Percentiles rank a stretch among this genome's conserved stretches.
Evolutionary conservation across 2,113 vertebrate species (phyloP).

Genomic region (Phylloscopus trochiloides): DNA sequence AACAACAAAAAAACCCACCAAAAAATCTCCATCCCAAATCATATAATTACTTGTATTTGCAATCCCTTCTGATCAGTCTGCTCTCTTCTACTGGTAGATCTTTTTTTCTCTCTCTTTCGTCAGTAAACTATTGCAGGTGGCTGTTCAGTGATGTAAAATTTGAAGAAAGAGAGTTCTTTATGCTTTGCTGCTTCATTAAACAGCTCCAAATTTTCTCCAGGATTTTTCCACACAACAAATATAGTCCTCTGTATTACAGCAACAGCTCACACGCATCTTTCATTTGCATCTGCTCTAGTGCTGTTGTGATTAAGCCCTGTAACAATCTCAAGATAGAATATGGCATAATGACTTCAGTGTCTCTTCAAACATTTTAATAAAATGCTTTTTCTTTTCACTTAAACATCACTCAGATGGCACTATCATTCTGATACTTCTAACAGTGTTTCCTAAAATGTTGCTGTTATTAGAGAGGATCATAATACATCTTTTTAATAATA

Average conservation of each 20-base stretch:
- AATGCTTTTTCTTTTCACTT: background rate
- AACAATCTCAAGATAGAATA: background rate
- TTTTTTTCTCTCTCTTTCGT: background rate
- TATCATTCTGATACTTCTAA: background rate
- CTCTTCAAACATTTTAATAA: background rate
- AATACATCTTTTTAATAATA: constrained; percentile 5
- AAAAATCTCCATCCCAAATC: background rate
- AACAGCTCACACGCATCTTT: background rate
- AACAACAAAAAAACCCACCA: too few species aligned
- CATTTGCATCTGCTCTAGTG: background rate
- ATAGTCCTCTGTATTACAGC: background rate
- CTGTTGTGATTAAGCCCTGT: background rate
- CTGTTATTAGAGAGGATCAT: constrained; percentile 19
- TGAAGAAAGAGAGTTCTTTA: background rate
- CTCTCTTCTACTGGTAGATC: background rate
- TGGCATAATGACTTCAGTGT: background rate
- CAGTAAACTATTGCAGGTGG: background rate
- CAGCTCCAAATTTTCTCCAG: background rate
- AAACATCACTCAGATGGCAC: background rate
- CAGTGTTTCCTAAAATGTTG: background rate
- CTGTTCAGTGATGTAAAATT: background rate
- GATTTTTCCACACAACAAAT: background rate
- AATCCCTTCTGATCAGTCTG: background rate
- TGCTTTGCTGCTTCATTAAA: background rate
- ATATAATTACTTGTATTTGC: background rate